A percentile compares a stretch with the other conserved stretches of the same genome.
Conservation (phyloP, 2,113 vertebrate species). For the Passer domesticus region DNA sequence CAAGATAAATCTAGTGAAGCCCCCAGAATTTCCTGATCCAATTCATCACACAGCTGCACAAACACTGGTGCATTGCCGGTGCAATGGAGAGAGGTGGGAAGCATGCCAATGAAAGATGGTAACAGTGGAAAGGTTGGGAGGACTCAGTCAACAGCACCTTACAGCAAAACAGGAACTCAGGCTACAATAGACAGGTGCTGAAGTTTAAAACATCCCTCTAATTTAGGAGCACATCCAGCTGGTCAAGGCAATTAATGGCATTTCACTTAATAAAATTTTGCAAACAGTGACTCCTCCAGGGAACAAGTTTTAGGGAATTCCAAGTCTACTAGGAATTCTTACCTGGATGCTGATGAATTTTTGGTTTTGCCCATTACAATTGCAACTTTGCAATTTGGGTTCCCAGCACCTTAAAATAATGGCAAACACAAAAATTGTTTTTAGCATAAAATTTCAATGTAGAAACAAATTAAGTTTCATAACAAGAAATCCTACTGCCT, state of each 20-base stretch:
- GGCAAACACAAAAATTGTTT: neutral
- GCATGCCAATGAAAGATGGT: rapidly evolving
- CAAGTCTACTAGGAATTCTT: neutral
- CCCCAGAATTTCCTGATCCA: neutral
- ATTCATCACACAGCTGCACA: neutral
- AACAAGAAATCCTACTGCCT: neutral
- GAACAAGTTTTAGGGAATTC: neutral
- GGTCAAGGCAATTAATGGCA: neutral
- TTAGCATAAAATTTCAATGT: neutral
- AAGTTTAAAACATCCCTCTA: neutral
- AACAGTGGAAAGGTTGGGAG: neutral
- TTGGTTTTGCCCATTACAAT: constrained; percentile 88
- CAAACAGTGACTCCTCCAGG: neutral
- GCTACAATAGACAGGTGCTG: neutral
- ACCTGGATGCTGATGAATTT: constrained; percentile 76
- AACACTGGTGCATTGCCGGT: neutral
- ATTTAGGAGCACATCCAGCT: neutral
- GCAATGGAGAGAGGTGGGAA: neutral
- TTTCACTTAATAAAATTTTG: neutral
- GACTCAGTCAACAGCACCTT: neutral
- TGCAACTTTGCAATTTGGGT: constrained; percentile 84
- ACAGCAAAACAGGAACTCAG: neutral
- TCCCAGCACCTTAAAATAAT: constrained; percentile 84
- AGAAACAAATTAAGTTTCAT: neutral
- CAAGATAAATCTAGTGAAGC: neutral